Base-by-base conservation (phyloP, 2,113 vertebrate genomes). In the Aphyosemion australe region DNA sequence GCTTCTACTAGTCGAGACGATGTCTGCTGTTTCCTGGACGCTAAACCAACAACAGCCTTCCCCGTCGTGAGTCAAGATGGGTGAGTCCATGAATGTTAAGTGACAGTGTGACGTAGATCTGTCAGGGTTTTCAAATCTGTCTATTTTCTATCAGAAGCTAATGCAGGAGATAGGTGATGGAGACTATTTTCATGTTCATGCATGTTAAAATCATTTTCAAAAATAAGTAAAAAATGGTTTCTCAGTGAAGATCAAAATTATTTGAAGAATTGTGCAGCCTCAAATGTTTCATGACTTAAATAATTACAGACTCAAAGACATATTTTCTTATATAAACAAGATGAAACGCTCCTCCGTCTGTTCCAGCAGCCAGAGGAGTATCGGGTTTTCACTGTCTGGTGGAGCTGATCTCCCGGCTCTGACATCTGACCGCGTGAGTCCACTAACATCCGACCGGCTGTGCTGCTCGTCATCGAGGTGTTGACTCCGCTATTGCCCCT, bases 401-500 rank as follows among this genome's bases (percentile, higher is more conserved):
- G 34, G 18, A 59, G 73, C 57, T 3, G 3, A 66, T 52, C 46
- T 67, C 31, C n/a, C 8, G 1, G 53, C 47, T 34, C 60, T 45
- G n/a, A 53, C 63, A 16, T 71, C 19, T 9, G 12, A 65, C 52
- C 59, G 26, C 11, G 45, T 49, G 76, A 73, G 57, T 62, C 34
- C 3, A 34, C 15, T 19, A 5, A 7, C 65, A 21, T 66, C 66
- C 73, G 34, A 58, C 32, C 57, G 0, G 55, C 53, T 31, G 53
- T 8, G 18, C 20, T 11, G 1, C 61, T 69, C 49, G 62, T 59
- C 72, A 68, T 54, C 14, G 55, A 85, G 78, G 86, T 86, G 86
- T 76, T 77, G 80, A 88, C 74, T 58, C 73, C 68, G 64, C 82
- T 57, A 69, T 82, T 81, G 61, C 77, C 80, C 72, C 73, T 57